Conservation (phyloP, 1,140 invertebrate genomes). For the Drosophila ohnishii region DNA sequence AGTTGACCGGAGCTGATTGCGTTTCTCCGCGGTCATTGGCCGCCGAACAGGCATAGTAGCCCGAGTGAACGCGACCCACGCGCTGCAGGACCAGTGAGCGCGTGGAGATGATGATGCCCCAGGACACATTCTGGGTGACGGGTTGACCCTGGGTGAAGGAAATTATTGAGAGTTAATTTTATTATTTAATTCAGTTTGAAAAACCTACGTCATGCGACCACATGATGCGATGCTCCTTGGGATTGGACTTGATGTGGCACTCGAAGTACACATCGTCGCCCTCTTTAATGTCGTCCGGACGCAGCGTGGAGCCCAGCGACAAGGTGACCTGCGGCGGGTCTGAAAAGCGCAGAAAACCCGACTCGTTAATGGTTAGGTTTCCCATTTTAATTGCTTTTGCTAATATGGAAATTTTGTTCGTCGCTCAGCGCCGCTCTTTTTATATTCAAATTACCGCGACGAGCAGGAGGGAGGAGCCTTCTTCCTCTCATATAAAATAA, state of each 20-base stretch:
- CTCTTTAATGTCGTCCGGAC: constrained; percentile 94
- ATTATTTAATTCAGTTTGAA: neutral
- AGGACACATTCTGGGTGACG: constrained; percentile 92
- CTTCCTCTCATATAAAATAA: constrained; percentile 61
- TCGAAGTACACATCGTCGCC: constrained; percentile 97
- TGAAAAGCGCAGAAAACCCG: constrained; percentile 83
- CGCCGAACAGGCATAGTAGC: constrained; percentile 92
- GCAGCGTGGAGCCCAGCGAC: constrained; percentile 92
- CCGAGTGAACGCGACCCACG: constrained; percentile 91
- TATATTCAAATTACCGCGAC: constrained; percentile 48
- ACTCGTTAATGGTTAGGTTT: constrained; percentile 48
- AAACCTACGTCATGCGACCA: constrained; percentile 94
- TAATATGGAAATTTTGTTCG: constrained; percentile 58
- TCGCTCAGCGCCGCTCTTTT: neutral
- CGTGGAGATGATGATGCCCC: constrained; percentile 93
- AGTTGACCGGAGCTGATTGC: constrained; percentile 89
- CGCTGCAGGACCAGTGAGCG: constrained; percentile 93
- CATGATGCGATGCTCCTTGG: constrained; percentile 90
- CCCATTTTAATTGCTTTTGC: constrained; percentile 59
- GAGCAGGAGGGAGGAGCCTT: constrained; percentile 3
- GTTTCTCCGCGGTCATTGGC: constrained; percentile 92
- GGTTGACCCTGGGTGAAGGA: constrained; percentile 87
- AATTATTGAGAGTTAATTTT: constrained; percentile 13
- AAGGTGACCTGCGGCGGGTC: constrained; percentile 93
- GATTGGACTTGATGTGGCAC: constrained; percentile 93